Conservation (phyloP, 2,888 invertebrate genomes). For the Chrysolina haemoptera region DNA sequence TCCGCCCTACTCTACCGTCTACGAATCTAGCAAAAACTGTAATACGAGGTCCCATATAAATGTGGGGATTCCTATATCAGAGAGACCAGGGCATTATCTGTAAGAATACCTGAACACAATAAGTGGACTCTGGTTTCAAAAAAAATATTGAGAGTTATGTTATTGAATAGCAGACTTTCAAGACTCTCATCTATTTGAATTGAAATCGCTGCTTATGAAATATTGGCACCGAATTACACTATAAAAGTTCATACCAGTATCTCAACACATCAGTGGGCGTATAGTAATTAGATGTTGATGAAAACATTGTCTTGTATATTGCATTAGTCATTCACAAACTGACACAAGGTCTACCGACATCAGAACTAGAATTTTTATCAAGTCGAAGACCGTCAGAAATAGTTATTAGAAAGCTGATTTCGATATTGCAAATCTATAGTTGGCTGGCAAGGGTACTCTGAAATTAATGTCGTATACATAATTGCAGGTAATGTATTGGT, state of each 20-base stretch:
- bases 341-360: conserved; percentile 35
- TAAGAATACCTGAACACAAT: too few relatives aligned
- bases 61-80: too few relatives aligned
- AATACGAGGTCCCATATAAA: too few relatives aligned
- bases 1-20: too few relatives aligned
- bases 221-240: too few relatives aligned
- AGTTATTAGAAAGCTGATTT: conserved; percentile 28
- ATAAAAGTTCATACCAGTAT: not conserved
- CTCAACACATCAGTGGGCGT: conserved; percentile 22
- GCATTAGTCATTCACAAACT: conserved; percentile 34
- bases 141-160: too few relatives aligned
- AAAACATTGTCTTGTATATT: conserved; percentile 18
- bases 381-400: conserved; percentile 17
- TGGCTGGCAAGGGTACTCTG: conserved; percentile 23
- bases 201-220: too few relatives aligned
- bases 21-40: too few relatives aligned
- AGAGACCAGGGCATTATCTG: too few relatives aligned
- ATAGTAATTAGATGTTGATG: conserved; percentile 19
- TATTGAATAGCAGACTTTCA: too few relatives aligned
- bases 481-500: conserved; percentile 15
- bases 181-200: too few relatives aligned
- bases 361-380: conserved; percentile 19
- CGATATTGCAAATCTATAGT: conserved; percentile 25
- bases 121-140: too few relatives aligned
- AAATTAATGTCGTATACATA: conserved; percentile 18